Evolutionary conservation across 2,888 invertebrate species (phyloP).

Genomic region (Prosopocoilus inquinatus): DNA sequence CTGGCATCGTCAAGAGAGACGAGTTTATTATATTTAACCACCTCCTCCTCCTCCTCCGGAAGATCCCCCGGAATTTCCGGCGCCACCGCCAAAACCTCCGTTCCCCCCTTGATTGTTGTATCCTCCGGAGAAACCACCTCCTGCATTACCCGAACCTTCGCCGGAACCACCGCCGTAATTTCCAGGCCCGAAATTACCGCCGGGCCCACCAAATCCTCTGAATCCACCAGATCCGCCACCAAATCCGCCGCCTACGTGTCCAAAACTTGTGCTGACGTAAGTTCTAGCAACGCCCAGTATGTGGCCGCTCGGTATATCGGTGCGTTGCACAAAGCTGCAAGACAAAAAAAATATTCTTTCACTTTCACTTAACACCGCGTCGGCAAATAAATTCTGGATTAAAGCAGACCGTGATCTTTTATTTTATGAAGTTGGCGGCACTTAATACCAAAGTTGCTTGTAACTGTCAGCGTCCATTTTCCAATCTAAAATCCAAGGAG

Average conservation of each 20-base stretch:
- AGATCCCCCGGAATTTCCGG: too few relatives aligned
- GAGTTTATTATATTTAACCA: too few relatives aligned
- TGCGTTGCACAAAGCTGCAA: conserved; percentile 11
- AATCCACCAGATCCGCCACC: conserved; percentile 8
- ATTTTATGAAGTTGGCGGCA: neutral
- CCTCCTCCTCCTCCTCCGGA: too few relatives aligned
- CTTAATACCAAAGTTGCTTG: too few relatives aligned
- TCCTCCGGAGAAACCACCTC: neutral
- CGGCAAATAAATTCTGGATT: too few relatives aligned
- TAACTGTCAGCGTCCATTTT: too few relatives aligned
- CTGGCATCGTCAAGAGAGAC: too few relatives aligned
- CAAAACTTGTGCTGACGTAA: conserved; percentile 3
- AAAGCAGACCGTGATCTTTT: neutral
- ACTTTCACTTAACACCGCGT: neutral
- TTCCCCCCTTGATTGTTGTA: conserved; percentile 8
- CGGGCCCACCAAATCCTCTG: conserved; percentile 1
- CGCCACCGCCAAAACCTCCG: conserved; percentile 4
- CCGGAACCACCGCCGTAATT: neutral
- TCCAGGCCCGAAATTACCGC: neutral
- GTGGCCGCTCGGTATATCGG: conserved; percentile 9
- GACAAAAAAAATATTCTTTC: neutral
- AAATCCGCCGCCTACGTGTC: conserved; percentile 8
- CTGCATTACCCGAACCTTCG: neutral
- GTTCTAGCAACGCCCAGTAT: conserved; percentile 9
- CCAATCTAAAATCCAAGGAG: too few relatives aligned